These are phyloP conservation scores for Tokudaia muenninki DNA, from an alignment of 2,797 vertebrate species.

Conservation along the genomic window DNA sequence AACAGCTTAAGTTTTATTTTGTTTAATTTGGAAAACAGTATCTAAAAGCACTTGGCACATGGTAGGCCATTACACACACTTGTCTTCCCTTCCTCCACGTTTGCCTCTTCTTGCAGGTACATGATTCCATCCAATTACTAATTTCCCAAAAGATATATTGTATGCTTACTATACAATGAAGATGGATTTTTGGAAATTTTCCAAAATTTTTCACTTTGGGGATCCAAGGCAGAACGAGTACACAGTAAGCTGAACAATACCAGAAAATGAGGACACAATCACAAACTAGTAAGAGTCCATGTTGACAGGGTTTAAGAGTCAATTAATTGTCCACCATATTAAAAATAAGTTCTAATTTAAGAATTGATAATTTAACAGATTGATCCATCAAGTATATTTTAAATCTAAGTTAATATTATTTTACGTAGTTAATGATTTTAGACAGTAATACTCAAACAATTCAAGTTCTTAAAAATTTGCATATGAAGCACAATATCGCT, in stretches of 20 bases:
- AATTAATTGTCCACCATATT: background rate
- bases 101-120: background rate
- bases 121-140: background rate
- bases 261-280: background rate
- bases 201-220: background rate
- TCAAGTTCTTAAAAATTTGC: background rate
- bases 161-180: background rate
- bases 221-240: background rate
- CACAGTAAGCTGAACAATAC: background rate
- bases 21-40: background rate
- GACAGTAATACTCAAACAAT: background rate
- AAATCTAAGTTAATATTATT: background rate
- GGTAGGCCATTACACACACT: background rate
- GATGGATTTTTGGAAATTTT: background rate
- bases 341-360: background rate
- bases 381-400: background rate
- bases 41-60: background rate
- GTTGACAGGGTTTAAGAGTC: background rate
- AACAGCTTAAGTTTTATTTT: background rate
- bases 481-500: background rate
- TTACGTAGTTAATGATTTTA: background rate
- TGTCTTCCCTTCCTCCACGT: background rate
- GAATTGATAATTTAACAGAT: background rate
- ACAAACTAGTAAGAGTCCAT: background rate
- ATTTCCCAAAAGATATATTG: background rate